These are phyloP conservation scores for Eilema griseolum DNA, from an alignment of 2,888 invertebrate species.

Conservation along the genomic window DNA sequence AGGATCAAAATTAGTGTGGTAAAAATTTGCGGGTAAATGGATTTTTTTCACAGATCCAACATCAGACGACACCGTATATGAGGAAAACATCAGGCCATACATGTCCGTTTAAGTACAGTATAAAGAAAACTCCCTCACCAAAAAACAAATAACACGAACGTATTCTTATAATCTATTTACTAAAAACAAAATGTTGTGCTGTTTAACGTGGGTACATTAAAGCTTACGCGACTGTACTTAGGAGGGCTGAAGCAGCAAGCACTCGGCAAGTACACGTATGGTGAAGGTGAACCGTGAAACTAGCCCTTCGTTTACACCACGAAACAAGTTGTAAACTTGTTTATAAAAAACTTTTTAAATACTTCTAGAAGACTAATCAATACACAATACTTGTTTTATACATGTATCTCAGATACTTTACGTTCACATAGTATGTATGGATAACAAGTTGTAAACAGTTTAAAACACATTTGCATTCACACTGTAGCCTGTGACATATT, in stretches of 20 bases:
- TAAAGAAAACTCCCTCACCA: constrained; percentile 24
- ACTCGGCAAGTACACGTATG: too few species aligned
- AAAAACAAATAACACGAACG: constrained; percentile 17
- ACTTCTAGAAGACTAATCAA: too few species aligned
- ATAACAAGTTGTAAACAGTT: too few species aligned
- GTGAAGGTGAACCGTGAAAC: too few species aligned
- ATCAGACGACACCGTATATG: not conserved
- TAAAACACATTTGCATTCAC: too few species aligned
- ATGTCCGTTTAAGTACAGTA: not conserved
- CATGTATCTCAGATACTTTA: too few species aligned
- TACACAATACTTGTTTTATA: too few species aligned
- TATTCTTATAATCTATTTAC: constrained; percentile 14
- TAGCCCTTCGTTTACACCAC: too few species aligned
- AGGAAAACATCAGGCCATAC: not conserved
- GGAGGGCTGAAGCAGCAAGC: not conserved
- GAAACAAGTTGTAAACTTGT: too few species aligned
- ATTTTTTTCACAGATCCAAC: not conserved
- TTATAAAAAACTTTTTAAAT: too few species aligned
- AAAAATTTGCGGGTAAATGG: not conserved
- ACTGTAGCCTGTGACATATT: too few species aligned
- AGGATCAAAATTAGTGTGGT: not conserved
- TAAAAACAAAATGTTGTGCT: constrained; percentile 41
- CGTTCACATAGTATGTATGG: too few species aligned
- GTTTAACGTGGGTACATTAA: constrained; percentile 22
- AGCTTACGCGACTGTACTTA: constrained; percentile 34